These are phyloP conservation scores for Crocuta crocuta DNA, from an alignment of 2,113 vertebrate species.

Conservation along the genomic window DNA sequence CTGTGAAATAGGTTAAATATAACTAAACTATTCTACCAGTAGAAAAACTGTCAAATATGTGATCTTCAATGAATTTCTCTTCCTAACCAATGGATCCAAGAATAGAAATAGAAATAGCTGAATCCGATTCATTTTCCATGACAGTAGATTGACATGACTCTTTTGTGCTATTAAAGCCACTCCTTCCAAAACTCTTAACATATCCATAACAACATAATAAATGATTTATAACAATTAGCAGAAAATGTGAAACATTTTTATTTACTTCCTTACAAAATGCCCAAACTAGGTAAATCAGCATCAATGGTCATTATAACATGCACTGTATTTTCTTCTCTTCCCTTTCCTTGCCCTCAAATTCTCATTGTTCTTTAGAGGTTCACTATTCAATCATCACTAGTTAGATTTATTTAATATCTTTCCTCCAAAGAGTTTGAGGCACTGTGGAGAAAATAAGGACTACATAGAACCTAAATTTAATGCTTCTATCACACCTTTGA, in stretches of 20 bases:
- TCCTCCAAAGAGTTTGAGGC: slow-evolving; percentile 1
- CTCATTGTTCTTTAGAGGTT: background rate
- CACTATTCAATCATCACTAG: background rate
- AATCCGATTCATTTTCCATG: slow-evolving; percentile 19
- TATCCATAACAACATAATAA: background rate
- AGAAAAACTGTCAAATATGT: slow-evolving; percentile 18
- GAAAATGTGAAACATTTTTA: slow-evolving; percentile 33
- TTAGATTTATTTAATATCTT: background rate
- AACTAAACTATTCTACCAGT: slow-evolving; percentile 46
- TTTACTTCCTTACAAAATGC: background rate
- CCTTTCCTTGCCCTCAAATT: slow-evolving; percentile 44
- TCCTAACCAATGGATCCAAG: background rate
- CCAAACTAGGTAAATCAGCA: background rate
- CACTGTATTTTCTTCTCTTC: background rate
- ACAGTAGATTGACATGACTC: background rate
- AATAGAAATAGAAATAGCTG: background rate
- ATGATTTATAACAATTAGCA: background rate
- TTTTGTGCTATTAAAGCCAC: background rate
- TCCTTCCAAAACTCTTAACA: background rate
- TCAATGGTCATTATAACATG: background rate
- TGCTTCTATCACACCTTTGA: background rate
- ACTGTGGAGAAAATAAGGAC: background rate
- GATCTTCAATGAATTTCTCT: background rate
- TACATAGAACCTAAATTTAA: background rate
- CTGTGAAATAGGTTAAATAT: slow-evolving; percentile 57